Base-by-base conservation (phyloP, 2,113 vertebrate species). In the Oryzias curvinotus region DNA sequence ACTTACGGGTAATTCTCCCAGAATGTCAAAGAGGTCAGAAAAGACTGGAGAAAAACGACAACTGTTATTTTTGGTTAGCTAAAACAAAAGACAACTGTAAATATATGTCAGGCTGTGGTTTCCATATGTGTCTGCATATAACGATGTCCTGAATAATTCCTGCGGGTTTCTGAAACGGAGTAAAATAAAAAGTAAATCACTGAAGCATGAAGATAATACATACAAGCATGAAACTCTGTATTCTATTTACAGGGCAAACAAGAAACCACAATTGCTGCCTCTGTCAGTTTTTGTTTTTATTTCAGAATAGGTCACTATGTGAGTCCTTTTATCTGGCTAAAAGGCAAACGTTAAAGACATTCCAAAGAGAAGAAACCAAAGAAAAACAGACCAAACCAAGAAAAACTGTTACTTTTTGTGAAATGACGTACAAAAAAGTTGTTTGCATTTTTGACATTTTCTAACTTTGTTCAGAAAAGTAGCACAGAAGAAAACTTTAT, bases 111-210 rank as follows among this genome's bases (percentile, higher is more conserved):
- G 28, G 12, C 30, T 53, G 30, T 30, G 18, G 51, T 19, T 25
- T 21, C 57, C 62, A 52, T 43, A 59, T 51, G 14, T 18, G 26
- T 36, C 23, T 30, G 17, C 16, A 44, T 36, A 57, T 18, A 48
- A 12, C 3, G n/a, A 30, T 25, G 19, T 21, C 2, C 53, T 47
- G 16, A 50, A 25, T 62, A 23, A 73, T 78, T 53, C 73, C 14
- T 25, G 13, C 5, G 19, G 15, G 43, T 8, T 14, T 53, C 14
- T 62, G 47, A 26, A 19, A 19, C 59, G 52, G 43, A 47, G n/a
- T 53, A 19, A 36, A 36, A 19, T 36, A 44, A 36, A 43, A 28
- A 52, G 49, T 30, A 47, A 5, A 2, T 3, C 8, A 12, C 10
- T 36, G 10, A 10, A 36, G 8, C 36, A 36, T 36, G 36, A 49